Base-by-base conservation (phyloP, 2,113 vertebrate species). In the Oncorhynchus tshawytscha region DNA sequence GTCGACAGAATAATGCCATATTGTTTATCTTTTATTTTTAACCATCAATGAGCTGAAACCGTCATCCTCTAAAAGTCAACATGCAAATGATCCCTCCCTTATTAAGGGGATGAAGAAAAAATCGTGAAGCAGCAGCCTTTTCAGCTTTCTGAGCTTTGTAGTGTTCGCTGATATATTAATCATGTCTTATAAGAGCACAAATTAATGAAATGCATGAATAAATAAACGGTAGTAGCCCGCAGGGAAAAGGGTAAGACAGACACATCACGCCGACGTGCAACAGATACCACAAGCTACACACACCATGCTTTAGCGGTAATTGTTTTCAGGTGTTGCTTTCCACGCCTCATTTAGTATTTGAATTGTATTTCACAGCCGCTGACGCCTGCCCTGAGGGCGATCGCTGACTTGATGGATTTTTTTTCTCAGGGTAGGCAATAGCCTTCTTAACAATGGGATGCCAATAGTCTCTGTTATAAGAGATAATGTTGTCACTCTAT, bases 261-360 rank as follows among this genome's bases (percentile, higher is more conserved):
- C 39, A 4, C 73, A n/a, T 69, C 34, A 76, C 62, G 27, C 72
- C 70, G 31, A 34, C 16, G 57, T 49, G 16, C 2, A 8, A 11
- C 57, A 49, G 67, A 84, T 78, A 79, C 83, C 79, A 73, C 16
- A 67, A 45, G 72, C 70, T 88, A 82, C 71, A 66, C 25, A 66
- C 25, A 73, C 49, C 27, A 48, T 75, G 49, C 74, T 75, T 92
- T 89, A 90, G 84, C 88, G 93, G 88, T 88, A 85, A 90, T 92
- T 92, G 88, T 88, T 94, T 92, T 95, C 90, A 93, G 91, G 89
- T 92, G 89, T 74, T 90, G 77, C 81, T 84, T 6, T 51, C 81
- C 81, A 89, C 67, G 87, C 84, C 92, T 66, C 82, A 86, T 86
- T 93, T 94, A 71, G 67, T 85, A 71, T 89, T 82, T 87, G 88